A percentile compares a stretch with the other conserved stretches of the same genome.
These are phyloP conservation scores for Sebastes ruberrimus DNA, from an alignment of 2,797 vertebrate species.

Conservation along the genomic window DNA sequence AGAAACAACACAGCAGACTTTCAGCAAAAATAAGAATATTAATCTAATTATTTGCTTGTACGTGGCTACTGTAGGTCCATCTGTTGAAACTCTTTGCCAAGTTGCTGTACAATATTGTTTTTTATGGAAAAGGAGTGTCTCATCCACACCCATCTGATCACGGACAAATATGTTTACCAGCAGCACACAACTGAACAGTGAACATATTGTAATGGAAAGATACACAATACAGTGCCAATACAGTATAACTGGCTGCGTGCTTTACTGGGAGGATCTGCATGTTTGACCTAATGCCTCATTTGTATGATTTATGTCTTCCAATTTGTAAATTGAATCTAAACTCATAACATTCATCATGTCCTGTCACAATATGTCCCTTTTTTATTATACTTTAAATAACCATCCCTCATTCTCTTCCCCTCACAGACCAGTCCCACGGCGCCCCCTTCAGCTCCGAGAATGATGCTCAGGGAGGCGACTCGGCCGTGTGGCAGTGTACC, in stretches of 20 bases:
- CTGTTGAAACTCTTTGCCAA: not conserved
- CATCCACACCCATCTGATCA: not conserved
- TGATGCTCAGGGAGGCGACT: conserved; percentile 82
- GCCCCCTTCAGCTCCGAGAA: conserved; percentile 85
- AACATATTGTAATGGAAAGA: not conserved
- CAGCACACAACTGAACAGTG: not conserved
- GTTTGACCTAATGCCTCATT: not conserved
- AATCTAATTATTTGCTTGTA: not conserved
- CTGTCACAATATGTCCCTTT: not conserved
- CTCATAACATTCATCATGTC: no score
- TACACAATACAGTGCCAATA: not conserved
- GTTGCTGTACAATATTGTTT: not conserved
- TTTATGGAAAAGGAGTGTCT: not conserved
- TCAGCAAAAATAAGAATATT: not conserved
- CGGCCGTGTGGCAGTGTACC: conserved; percentile 87
- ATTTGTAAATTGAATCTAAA: not conserved
- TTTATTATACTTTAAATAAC: not conserved
- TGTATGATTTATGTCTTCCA: not conserved
- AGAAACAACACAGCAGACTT: not conserved
- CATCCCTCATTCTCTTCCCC: not conserved
- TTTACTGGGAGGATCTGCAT: not conserved
- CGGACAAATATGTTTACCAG: not conserved
- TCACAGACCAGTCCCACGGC: conserved; percentile 88
- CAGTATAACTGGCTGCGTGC: not conserved
- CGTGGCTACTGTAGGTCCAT: not conserved